phyloP scores from a whole-genome alignment of 2,888 invertebrate genomes.

The Caradrina clavipalpis region DNA sequence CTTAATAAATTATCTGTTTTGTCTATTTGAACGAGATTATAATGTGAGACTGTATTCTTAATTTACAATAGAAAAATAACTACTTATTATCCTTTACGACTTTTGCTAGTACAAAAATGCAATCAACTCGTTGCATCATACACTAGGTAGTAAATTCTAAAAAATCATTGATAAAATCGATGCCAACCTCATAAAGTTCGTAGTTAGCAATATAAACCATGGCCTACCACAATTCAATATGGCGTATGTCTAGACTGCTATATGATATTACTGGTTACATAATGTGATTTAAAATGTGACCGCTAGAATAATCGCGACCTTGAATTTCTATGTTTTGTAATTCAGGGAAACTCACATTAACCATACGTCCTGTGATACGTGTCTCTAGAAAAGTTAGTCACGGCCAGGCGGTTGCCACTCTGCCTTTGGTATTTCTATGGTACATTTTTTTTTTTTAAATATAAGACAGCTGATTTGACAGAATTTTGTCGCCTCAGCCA shows the following conservation, averaged over 20 bases:
- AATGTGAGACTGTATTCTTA: background rate
- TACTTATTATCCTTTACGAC: background rate
- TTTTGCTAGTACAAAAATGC: slow-evolving; percentile 2
- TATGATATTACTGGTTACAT: slow-evolving; percentile 42
- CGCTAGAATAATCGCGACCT: slow-evolving; percentile 31
- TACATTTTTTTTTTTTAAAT: background rate
- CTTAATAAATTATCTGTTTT: no score
- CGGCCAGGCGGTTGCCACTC: background rate
- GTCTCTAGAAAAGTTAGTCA: slow-evolving; percentile 7
- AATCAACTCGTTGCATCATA: slow-evolving; percentile 14
- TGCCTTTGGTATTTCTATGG: background rate
- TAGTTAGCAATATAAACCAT: slow-evolving; percentile 55
- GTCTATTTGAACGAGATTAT: no score
- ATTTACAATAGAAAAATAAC: background rate
- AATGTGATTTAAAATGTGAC: slow-evolving; percentile 32
- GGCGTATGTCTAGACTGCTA: slow-evolving; percentile 20
- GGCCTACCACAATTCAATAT: slow-evolving; percentile 56
- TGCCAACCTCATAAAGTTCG: slow-evolving; percentile 43
- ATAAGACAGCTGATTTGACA: background rate
- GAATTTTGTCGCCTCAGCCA: background rate
- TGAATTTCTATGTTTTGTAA: slow-evolving; percentile 5
- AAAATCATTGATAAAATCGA: slow-evolving; percentile 31
- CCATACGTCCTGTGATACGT: background rate
- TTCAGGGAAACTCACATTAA: slow-evolving; percentile 25
- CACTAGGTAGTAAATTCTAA: slow-evolving; percentile 20